Evolutionary conservation across 2,888 invertebrate genomes (phyloP).

Genomic region (Agapostemon virescens): DNA sequence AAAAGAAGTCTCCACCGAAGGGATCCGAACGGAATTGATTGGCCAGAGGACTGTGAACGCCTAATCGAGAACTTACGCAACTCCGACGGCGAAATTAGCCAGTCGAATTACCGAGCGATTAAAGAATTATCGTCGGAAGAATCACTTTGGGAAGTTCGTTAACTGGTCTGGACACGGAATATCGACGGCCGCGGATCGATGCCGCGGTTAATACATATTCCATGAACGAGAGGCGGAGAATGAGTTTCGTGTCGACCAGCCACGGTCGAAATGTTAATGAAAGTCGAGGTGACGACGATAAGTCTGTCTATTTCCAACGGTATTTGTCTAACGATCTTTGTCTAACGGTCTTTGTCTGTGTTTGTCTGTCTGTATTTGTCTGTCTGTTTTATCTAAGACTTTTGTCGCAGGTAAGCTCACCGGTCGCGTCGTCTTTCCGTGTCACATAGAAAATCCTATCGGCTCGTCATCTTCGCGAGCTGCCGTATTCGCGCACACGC

Average conservation of each 20-base stretch:
- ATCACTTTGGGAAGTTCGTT: constrained; percentile 24
- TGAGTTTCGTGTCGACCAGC: constrained; percentile 44
- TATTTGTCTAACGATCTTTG: too few relatives aligned
- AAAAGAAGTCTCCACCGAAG: not conserved
- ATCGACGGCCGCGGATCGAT: constrained; percentile 38
- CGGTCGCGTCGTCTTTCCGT: not conserved
- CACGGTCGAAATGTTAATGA: constrained; percentile 59
- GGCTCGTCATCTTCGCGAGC: not conserved
- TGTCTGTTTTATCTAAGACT: too few relatives aligned
- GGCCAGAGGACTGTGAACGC: not conserved
- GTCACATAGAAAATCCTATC: not conserved
- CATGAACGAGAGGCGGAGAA: constrained; percentile 40
- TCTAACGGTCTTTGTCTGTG: too few relatives aligned
- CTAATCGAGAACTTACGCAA: constrained; percentile 36
- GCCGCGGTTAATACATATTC: constrained; percentile 50
- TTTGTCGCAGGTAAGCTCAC: not conserved
- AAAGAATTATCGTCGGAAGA: constrained; percentile 24
- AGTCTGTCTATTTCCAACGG: too few relatives aligned
- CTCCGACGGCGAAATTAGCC: constrained; percentile 7
- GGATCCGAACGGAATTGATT: not conserved
- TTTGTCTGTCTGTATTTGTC: too few relatives aligned
- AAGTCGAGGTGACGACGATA: constrained; percentile 47
- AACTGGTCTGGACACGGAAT: constrained; percentile 23
- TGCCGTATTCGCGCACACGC: not conserved
- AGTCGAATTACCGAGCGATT: constrained; percentile 19